Conservation (phyloP, 2,797 vertebrate species). For the Crenichthys baileyi region DNA sequence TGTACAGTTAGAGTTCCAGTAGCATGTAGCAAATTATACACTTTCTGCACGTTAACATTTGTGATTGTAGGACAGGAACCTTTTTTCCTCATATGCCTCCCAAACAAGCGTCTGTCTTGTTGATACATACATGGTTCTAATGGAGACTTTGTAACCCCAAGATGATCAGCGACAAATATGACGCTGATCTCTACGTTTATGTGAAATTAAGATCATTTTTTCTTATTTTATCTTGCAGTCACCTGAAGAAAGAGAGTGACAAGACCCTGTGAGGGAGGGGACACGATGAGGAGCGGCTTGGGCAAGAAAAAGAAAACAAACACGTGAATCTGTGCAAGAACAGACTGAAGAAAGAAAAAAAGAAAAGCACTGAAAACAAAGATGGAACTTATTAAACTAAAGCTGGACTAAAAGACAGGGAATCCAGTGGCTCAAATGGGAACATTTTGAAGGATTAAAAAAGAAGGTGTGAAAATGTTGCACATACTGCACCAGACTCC, state of each 20-base stretch:
- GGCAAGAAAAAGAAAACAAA: slow-evolving; percentile 40
- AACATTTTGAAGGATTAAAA: slow-evolving; percentile 48
- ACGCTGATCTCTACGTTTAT: slow-evolving; percentile 5
- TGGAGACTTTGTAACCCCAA: not conserved
- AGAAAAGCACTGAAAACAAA: slow-evolving; percentile 65
- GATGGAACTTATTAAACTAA: slow-evolving; percentile 40
- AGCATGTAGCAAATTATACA: no score
- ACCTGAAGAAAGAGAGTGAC: slow-evolving; percentile 99
- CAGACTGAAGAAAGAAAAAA: slow-evolving; percentile 30
- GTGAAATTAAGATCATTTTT: slow-evolving; percentile 10
- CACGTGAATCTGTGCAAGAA: slow-evolving; percentile 57
- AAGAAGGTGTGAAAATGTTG: slow-evolving; percentile 49
- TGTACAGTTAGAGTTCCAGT: no score
- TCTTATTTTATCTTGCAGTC: slow-evolving; percentile 78
- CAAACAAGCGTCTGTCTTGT: no score
- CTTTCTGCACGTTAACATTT: no score
- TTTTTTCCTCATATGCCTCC: no score
- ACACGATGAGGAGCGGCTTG: slow-evolving; percentile 64
- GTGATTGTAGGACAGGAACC: no score
- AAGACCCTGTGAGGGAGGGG: slow-evolving; percentile 92
- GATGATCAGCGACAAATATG: not conserved
- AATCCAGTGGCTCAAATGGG: slow-evolving; percentile 26
- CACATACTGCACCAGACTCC: slow-evolving; percentile 68
- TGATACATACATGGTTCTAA: no score
- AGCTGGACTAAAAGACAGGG: slow-evolving; percentile 50